Evolutionary conservation across 2,888 invertebrate species (phyloP), one percentile per base, ranked within the genome.

Genomic region (Amblyjoppa proteus): DNA sequence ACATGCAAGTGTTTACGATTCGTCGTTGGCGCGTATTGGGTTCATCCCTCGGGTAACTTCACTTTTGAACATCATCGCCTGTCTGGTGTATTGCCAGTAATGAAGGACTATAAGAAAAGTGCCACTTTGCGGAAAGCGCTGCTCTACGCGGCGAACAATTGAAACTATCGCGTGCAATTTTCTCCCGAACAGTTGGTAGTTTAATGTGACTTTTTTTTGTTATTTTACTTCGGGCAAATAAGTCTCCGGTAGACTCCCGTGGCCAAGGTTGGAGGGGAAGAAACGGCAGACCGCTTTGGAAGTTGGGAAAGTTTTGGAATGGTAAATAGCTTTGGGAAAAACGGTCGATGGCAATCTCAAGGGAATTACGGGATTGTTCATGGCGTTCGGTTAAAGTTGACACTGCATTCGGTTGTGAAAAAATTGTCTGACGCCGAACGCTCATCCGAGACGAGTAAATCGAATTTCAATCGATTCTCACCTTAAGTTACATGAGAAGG

Each of bases 121-220:
- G n/a, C 13, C 13, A 16, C 31, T 11, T 31, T 16, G 61, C 61
- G 4, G 61, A 61, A 61, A 28, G 2, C 25, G 28, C 13, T 13
- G n/a, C 64, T 13, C 28, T 61, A 2, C 9, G n/a, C n/a, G 25
- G 31, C 11, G 25, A 31, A 64, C 16, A 16, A 34, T n/a, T 34
- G n/a, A 64, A 64, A 64, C 31, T 64, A 34, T 64, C 31, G 16
- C n/a, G 31, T 31, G 64, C 16, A 64, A 34, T 64, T 64, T 64
- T 64, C 31, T 64, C 1, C 64, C 64, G 64, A 64, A 64, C 34
- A 34, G 16, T 64, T 16, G 64, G 1, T 2, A n/a, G 31, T 34
- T 16, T 31, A 31, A 31, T 31, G 31, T 34, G 31, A 4, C 31
- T 31, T 64, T 64, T 61, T 61, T n/a, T 64, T 64, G 0, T 64